phyloP scores from a whole-genome alignment of 2,888 invertebrate genomes.

The Macrosiphum euphorbiae region DNA sequence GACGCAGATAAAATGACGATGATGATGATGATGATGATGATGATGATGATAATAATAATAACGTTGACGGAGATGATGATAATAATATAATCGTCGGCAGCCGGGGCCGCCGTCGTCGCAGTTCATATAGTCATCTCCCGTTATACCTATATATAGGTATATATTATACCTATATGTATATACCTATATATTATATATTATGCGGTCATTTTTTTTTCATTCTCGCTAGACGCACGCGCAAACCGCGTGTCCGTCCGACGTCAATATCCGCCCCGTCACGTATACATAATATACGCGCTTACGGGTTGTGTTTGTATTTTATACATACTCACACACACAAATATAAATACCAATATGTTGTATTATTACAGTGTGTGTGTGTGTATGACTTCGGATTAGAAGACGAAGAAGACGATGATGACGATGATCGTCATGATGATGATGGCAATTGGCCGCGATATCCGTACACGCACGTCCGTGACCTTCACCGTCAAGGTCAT shows the following conservation, averaged over 20 bases:
- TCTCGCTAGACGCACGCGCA: background rate
- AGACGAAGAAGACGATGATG: background rate
- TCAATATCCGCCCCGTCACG: constrained; percentile 46
- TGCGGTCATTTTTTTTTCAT: background rate
- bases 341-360: background rate
- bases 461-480: constrained; percentile 51
- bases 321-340: background rate
- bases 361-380: background rate
- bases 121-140: constrained; percentile 13
- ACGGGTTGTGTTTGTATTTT: background rate
- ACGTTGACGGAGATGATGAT: constrained; percentile 1
- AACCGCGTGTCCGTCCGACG: background rate
- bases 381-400: background rate
- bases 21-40: background rate
- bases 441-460: constrained; percentile 58
- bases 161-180: no score
- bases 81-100: constrained; percentile 5
- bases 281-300: background rate
- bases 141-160: background rate
- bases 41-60: background rate
- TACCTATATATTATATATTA: background rate
- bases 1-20: background rate
- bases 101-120: constrained; percentile 1
- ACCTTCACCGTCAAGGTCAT: constrained; percentile 60
- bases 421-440: background rate